phyloP scores from a whole-genome alignment of 2,888 invertebrate species.

The Synanthedon formicaeformis region DNA sequence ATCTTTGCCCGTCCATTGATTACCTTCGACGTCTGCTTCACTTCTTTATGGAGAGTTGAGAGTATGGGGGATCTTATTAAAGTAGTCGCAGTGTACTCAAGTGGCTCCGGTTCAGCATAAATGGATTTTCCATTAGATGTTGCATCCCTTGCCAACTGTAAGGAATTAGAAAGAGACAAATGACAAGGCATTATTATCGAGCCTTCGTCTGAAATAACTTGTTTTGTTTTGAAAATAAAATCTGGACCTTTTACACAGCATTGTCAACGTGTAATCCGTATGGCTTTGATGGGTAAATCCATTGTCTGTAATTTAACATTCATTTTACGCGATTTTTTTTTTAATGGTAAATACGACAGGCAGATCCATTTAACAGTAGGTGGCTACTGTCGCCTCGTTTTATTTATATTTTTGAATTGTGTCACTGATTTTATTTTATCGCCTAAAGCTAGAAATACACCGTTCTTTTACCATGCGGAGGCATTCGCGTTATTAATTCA shows the following conservation, averaged over 20 bases:
- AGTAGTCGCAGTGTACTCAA: conserved; percentile 16
- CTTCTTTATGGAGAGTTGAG: background rate
- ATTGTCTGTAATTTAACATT: background rate
- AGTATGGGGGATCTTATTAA: background rate
- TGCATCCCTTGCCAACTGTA: conserved; percentile 14
- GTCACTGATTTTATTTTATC: background rate
- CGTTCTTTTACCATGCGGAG: background rate
- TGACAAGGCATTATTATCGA: too few relatives aligned
- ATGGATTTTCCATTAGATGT: conserved; percentile 44
- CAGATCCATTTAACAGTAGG: too few relatives aligned
- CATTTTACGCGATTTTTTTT: too few relatives aligned
- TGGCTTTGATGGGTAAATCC: background rate
- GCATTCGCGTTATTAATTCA: background rate
- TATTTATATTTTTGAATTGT: background rate
- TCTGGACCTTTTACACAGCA: background rate
- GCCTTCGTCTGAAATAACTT: too few relatives aligned
- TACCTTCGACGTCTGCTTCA: conserved; percentile 2
- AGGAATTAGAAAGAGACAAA: background rate
- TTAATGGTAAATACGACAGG: too few relatives aligned
- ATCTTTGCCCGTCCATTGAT: conserved; percentile 16
- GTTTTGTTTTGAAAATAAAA: too few relatives aligned
- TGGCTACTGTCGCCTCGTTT: too few relatives aligned
- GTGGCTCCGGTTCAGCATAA: conserved; percentile 28
- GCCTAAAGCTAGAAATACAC: background rate
- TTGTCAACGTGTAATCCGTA: background rate